Evolutionary conservation across 2,888 invertebrate species (phyloP).

Genomic region (Endotricha flammealis): DNA sequence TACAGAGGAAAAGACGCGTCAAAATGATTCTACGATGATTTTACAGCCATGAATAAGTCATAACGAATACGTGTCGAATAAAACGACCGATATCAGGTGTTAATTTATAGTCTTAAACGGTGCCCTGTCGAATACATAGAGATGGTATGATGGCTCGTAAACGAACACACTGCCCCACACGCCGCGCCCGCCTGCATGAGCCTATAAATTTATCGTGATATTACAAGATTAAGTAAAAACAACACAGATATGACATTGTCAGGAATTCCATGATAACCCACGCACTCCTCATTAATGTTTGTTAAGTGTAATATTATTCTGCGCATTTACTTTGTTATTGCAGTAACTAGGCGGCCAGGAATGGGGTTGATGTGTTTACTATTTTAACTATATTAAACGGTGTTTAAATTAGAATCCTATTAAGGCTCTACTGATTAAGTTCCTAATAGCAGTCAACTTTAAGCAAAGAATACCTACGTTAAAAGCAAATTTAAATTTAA

Average conservation of each 20-base stretch:
- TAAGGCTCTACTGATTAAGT: too few relatives aligned
- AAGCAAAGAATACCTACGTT: too few relatives aligned
- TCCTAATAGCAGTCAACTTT: too few relatives aligned
- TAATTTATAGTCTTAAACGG: slow-evolving; percentile 44
- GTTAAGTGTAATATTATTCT: slow-evolving; percentile 20
- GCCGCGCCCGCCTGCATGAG: slow-evolving; percentile 30
- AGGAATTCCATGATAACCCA: slow-evolving; percentile 17
- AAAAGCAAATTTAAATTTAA: too few relatives aligned
- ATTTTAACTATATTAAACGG: too few relatives aligned
- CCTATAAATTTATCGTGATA: slow-evolving; percentile 35
- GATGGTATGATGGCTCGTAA: slow-evolving; percentile 42
- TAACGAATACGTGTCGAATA: slow-evolving; percentile 4
- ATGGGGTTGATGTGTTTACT: too few relatives aligned
- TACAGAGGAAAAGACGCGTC: not conserved
- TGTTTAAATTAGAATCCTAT: too few relatives aligned
- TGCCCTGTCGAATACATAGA: slow-evolving; percentile 33
- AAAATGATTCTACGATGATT: slow-evolving; percentile 2
- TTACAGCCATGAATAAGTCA: slow-evolving; percentile 6
- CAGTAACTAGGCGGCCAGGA: slow-evolving; percentile 7
- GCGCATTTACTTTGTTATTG: slow-evolving; percentile 6
- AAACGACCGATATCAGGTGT: slow-evolving; percentile 37
- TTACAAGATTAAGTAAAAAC: slow-evolving; percentile 15
- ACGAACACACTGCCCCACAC: slow-evolving; percentile 32
- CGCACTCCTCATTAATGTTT: slow-evolving; percentile 16
- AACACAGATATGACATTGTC: slow-evolving; percentile 15